These are phyloP conservation scores for Lepilemur septentrionalis DNA, from an alignment of 2,797 vertebrate genomes.

Conservation along the genomic window DNA sequence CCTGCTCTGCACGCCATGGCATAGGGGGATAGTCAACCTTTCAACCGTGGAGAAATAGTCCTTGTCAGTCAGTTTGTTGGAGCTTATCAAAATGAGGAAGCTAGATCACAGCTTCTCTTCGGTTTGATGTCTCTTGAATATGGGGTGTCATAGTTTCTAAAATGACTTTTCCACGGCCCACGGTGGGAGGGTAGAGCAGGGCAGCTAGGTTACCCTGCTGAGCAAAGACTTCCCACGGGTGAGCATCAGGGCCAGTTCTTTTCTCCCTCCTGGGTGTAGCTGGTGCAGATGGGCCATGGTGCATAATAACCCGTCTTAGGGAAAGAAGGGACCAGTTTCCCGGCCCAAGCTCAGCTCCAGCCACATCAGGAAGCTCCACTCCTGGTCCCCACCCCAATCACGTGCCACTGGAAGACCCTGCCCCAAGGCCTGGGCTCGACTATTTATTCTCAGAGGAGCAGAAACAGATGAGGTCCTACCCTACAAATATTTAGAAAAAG, in stretches of 20 bases:
- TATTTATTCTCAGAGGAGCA: background rate
- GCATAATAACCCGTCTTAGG: rapidly evolving
- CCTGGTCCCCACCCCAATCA: rapidly evolving
- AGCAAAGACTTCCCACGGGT: background rate
- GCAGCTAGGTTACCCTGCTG: background rate
- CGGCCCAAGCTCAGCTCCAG: background rate
- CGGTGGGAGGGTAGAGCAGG: background rate
- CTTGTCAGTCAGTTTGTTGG: background rate
- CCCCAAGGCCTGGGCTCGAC: background rate
- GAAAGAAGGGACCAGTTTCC: background rate
- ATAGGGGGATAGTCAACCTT: background rate
- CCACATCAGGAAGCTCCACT: too few species aligned
- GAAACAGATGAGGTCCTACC: background rate
- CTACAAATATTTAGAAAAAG: background rate
- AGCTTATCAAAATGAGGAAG: background rate
- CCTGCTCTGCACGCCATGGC: background rate
- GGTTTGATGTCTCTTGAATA: background rate
- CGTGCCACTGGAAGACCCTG: background rate
- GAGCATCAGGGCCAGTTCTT: background rate
- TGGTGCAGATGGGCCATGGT: background rate
- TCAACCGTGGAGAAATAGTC: rapidly evolving
- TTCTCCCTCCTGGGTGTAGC: background rate
- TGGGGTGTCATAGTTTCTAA: background rate
- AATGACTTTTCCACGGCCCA: background rate
- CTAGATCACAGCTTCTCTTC: background rate